Evolutionary conservation across 2,113 vertebrate genomes (phyloP).

Genomic region (Ochotona princeps): DNA sequence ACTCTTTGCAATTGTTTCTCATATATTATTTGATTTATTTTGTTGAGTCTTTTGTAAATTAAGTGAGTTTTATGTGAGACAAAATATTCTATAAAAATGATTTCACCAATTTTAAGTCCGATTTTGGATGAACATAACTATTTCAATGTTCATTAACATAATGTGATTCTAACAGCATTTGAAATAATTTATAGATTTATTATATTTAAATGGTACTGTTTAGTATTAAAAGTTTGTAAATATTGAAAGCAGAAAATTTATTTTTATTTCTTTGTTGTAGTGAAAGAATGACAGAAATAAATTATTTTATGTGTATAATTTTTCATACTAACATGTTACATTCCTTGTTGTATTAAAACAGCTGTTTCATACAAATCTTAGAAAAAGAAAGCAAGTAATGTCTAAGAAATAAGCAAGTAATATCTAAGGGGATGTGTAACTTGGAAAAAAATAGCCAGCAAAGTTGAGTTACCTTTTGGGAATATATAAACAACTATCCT

Average conservation of each 20-base stretch:
- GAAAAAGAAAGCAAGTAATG: slow-evolving; percentile 59
- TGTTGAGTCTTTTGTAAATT: neutral
- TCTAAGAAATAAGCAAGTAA: slow-evolving; percentile 76
- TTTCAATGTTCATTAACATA: too few species aligned
- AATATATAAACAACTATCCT: slow-evolving; percentile 75
- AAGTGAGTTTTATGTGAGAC: neutral
- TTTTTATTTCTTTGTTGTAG: neutral
- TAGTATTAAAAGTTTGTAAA: neutral
- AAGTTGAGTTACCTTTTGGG: slow-evolving; percentile 69
- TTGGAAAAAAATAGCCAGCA: slow-evolving; percentile 72
- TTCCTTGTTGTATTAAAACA: slow-evolving; percentile 70
- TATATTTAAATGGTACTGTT: neutral
- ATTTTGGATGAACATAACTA: neutral
- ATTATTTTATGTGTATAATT: neutral
- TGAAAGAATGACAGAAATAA: neutral
- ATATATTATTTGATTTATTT: neutral
- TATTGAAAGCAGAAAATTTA: neutral
- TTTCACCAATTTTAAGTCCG: neutral
- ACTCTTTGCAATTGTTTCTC: neutral
- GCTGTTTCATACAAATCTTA: slow-evolving; percentile 59
- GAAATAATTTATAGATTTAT: neutral
- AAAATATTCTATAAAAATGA: neutral
- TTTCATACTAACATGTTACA: neutral
- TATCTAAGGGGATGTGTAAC: slow-evolving; percentile 73
- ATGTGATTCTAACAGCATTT: neutral